Base-by-base conservation (phyloP, 2,888 invertebrate species). In the Zelleria hepariella region DNA sequence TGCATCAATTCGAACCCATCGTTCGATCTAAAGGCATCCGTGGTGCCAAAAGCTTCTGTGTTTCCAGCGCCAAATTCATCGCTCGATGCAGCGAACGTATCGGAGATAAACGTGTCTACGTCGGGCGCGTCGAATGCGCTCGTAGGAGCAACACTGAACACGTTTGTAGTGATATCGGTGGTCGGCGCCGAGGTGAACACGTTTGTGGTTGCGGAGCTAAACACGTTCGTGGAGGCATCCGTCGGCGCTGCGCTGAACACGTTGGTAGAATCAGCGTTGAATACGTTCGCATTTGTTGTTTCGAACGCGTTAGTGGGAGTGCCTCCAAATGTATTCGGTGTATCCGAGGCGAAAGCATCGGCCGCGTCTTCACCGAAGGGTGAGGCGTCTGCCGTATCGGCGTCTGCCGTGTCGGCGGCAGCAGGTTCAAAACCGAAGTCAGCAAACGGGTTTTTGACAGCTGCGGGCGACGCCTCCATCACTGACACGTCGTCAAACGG, bases 401-500 rank as follows among this genome's bases (percentile, higher is more conserved):
- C 57, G 0, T 74, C 71, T 8, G 61, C 61, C 3, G 65, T 60
- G 20, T 67, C 70, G 18, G 64, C 62, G 23, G 66, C 70, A 15
- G 20, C n/a, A 10, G 51, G n/a, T 8, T 21, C 57, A 2, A n/a
- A 6, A 18, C 18, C 20, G 26, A 52, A 23, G 18, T 26, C 25
- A 64, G 85, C 85, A 60, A 88, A 87, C 0, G 87, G 87, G 70
- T 87, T 87, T 48, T 70, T 77, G 26, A 86, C 85, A 18, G 60
- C 62, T 3, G 77, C 77, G 32, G 2, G 59, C 66, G 0, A 62
- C 51, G 56, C 57, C 59, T 71, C 64, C 20, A 72, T 68, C 25
- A 67, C 68, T 2, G 32, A 15, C 32, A 75, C 73, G 42, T 78
- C 81, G 2, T 74, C 74, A 66, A 85, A 84, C 1, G 86, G 82